These are phyloP conservation scores for Alloplasta piceator DNA, from an alignment of 2,888 invertebrate genomes.

Conservation along the genomic window DNA sequence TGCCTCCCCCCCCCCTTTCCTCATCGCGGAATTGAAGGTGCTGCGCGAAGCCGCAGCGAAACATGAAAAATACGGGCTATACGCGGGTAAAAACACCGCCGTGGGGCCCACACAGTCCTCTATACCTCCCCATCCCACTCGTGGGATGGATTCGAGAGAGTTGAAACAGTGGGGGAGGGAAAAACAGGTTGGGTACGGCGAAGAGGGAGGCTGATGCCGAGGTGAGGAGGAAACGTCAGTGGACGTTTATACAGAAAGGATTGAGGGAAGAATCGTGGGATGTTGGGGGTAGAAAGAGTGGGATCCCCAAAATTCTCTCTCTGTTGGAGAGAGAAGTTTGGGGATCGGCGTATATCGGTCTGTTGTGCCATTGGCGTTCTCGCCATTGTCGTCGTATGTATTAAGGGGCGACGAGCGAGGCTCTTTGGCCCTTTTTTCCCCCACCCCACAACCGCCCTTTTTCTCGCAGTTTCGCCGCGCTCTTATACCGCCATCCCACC, in stretches of 20 bases:
- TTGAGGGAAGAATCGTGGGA: slow-evolving; percentile 35
- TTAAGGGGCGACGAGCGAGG: slow-evolving; percentile 49
- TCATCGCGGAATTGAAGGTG: slow-evolving; percentile 80
- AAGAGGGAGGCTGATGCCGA: slow-evolving; percentile 44
- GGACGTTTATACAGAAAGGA: slow-evolving; percentile 45
- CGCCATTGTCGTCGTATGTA: slow-evolving; percentile 35
- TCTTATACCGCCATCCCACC: slow-evolving; percentile 13
- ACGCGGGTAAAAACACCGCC: slow-evolving; percentile 81
- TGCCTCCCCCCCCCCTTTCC: slow-evolving; percentile 53
- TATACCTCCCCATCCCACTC: slow-evolving; percentile 65
- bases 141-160: slow-evolving; percentile 65
- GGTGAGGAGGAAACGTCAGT: slow-evolving; percentile 32
- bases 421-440: slow-evolving; percentile 32
- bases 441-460: not conserved
- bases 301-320: slow-evolving; percentile 48
- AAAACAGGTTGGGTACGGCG: slow-evolving; percentile 61
- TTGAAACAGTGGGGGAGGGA: slow-evolving; percentile 63
- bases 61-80: slow-evolving; percentile 84
- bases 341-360: slow-evolving; percentile 13
- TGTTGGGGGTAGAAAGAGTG: slow-evolving; percentile 20
- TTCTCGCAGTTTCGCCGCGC: slow-evolving; percentile 25
- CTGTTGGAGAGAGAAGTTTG: slow-evolving; percentile 49
- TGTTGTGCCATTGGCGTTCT: slow-evolving; percentile 49
- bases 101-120: slow-evolving; percentile 10
- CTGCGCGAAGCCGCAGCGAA: slow-evolving; percentile 83